Conservation (phyloP, 2,113 vertebrate genomes). For the Bungarus multicinctus region DNA sequence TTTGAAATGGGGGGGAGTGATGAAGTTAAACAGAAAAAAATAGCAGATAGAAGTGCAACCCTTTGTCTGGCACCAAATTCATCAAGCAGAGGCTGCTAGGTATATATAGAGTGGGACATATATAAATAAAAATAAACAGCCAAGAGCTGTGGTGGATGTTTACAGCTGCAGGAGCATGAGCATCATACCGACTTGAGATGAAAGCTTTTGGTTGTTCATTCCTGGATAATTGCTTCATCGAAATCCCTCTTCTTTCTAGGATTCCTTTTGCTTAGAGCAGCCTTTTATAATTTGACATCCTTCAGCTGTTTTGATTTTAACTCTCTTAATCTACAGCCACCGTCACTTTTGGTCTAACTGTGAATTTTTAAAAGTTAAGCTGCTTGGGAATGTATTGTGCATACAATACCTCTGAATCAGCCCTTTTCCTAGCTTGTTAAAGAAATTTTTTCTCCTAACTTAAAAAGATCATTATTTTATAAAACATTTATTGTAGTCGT, state of each 20-base stretch:
- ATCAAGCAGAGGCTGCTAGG: background rate
- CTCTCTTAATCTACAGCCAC: background rate
- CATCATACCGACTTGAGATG: background rate
- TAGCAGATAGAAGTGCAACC: background rate
- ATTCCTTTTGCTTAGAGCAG: background rate
- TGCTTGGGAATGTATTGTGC: background rate
- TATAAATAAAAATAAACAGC: too few relatives aligned
- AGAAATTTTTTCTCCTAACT: background rate
- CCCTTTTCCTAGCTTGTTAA: background rate
- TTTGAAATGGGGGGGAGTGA: background rate
- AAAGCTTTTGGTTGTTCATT: background rate
- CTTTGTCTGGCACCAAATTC: background rate
- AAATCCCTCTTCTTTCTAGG: background rate
- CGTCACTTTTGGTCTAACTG: background rate
- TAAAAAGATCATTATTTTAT: background rate
- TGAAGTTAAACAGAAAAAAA: background rate
- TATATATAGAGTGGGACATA: too few relatives aligned
- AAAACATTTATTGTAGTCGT: background rate
- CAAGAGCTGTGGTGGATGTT: background rate
- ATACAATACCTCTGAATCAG: background rate
- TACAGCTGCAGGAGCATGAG: background rate
- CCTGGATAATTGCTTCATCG: background rate
- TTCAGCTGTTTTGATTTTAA: background rate
- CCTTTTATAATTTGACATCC: background rate
- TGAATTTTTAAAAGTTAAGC: background rate